phyloP scores from a whole-genome alignment of 2,888 invertebrate species.

The Spicauda simplicius region DNA sequence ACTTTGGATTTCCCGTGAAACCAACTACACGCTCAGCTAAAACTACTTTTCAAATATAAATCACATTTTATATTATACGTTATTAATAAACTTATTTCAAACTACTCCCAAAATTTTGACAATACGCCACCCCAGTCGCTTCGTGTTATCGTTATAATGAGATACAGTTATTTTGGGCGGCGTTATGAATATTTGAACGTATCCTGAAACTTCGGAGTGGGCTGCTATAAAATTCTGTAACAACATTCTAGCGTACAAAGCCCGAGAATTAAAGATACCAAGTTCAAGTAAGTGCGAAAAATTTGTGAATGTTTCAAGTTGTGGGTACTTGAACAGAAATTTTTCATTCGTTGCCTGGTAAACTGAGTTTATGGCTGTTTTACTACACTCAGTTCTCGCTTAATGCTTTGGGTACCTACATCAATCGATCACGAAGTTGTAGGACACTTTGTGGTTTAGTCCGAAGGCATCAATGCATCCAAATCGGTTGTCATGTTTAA shows the following conservation, averaged over 20 bases:
- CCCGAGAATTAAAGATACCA: slow-evolving; percentile 13
- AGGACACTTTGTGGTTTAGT: too few relatives aligned
- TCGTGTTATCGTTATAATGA: slow-evolving; percentile 19
- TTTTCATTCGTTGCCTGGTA: too few relatives aligned
- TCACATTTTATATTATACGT: neutral
- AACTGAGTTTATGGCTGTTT: too few relatives aligned
- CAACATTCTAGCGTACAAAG: slow-evolving; percentile 15
- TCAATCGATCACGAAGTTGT: too few relatives aligned
- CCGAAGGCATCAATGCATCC: too few relatives aligned
- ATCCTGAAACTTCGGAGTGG: slow-evolving; percentile 29
- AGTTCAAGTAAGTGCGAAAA: slow-evolving; percentile 6
- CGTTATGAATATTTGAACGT: slow-evolving; percentile 32
- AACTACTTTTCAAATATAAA: too few relatives aligned
- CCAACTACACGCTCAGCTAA: too few relatives aligned
- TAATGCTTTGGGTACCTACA: too few relatives aligned
- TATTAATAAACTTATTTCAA: neutral
- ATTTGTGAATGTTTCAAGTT: neutral
- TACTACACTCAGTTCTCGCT: too few relatives aligned
- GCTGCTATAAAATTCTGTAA: slow-evolving; percentile 33
- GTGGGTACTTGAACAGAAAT: too few relatives aligned
- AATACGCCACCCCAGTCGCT: neutral
- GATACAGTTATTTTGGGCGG: slow-evolving; percentile 32
- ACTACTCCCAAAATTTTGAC: neutral
- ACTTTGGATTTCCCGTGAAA: too few relatives aligned
- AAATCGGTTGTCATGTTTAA: too few relatives aligned